Evolutionary conservation across 2,888 invertebrate species (phyloP).

Genomic region (Lobophora halterata): DNA sequence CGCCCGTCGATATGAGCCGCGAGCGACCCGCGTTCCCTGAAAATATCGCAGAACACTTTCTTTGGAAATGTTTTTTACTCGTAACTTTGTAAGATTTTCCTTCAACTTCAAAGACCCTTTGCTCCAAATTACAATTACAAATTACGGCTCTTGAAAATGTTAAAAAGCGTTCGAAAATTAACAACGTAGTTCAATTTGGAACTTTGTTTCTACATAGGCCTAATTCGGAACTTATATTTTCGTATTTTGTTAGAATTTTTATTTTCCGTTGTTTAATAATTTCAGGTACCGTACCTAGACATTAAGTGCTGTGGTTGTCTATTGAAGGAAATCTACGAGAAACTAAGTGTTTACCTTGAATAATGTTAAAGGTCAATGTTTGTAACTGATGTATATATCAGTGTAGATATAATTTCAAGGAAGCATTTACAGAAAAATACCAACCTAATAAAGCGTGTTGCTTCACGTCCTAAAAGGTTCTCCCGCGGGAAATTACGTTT

Average conservation of each 20-base stretch:
- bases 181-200: constrained; percentile 32
- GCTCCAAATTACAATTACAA: constrained; percentile 36
- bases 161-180: constrained; percentile 33
- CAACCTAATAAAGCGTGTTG: too few species aligned
- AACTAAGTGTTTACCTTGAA: too few species aligned
- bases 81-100: constrained; percentile 34
- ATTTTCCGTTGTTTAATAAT: too few species aligned
- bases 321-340: too few species aligned
- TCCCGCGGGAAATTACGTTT: too few species aligned
- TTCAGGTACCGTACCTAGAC: too few species aligned
- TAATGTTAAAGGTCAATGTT: too few species aligned
- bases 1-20: constrained; percentile 26
- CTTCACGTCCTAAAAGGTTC: too few species aligned
- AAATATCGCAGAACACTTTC: constrained; percentile 29
- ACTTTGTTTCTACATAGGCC: constrained; percentile 22
- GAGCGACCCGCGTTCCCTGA: constrained; percentile 9
- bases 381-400: too few species aligned
- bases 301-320: too few species aligned
- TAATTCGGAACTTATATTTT: constrained; percentile 13
- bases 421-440: too few species aligned
- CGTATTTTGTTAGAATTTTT: constrained; percentile 2
- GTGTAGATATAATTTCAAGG: too few species aligned
- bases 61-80: constrained; percentile 31
- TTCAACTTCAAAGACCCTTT: constrained; percentile 35
- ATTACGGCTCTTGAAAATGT: constrained; percentile 33